Base-by-base conservation (phyloP, 2,797 vertebrate species). In the Ara ararauna region DNA sequence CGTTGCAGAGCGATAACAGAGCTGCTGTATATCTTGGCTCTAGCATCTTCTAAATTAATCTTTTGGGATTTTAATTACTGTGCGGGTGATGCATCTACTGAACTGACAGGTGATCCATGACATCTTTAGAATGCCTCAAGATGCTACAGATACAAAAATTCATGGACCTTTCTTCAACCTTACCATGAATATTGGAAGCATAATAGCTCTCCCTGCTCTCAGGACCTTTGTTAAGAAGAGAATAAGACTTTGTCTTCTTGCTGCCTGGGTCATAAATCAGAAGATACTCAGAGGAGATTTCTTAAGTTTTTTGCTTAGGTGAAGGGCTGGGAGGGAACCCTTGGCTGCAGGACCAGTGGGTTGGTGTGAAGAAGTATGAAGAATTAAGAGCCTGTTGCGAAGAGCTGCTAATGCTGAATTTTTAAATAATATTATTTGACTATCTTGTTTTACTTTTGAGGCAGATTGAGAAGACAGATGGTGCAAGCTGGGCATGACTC, bases 61-160 rank as follows among this genome's bases (percentile, higher is more conserved):
- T 77, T 89, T 15, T 21, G 23, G 45, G 47, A 64, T 93, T 83
- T 85, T 94, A 92, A 87, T 89, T 96, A 85, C 48, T 61, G 10
- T 91, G 76, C 61, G 71, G 34, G 36, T 90, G 53, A 66, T 76
- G n/a, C 32, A 58, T 84, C 47, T 83, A 29, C 32, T 73, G 67
- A 76, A 15, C 53, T 72, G 70, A 53, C 4, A 64, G 70, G 54
- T 94, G 85, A 86, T 84, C 83, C 18, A 8, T 84, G 66, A 24
- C 58, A 60, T 78, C 50, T 22, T 82, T 70, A 32, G 22, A 83
- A 61, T 10, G 7, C 26, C 16, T 94, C 50, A 86, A 66, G 91
- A 72, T 68, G 40, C 26, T 80, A 54, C 62, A 76, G 58, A 36
- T 87, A 26, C 2, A 77, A 93, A 84, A 94, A 54, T 53, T 48